phyloP scores from a whole-genome alignment of 2,113 vertebrate genomes.

The Microcebus jonahi region DNA sequence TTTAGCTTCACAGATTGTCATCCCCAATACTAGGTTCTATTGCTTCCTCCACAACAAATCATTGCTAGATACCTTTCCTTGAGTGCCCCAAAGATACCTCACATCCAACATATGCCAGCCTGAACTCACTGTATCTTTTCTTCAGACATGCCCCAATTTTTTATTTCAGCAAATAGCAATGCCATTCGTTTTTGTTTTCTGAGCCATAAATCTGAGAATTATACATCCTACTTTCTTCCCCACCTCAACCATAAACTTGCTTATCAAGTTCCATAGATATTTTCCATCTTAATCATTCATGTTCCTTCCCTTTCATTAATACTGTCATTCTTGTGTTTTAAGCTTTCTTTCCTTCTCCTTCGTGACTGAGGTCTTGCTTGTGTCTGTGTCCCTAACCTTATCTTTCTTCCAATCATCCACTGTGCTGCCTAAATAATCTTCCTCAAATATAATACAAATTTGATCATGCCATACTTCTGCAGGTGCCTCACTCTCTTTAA shows the following conservation, averaged over 20 bases:
- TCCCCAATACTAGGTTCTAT: not conserved
- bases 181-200: not conserved
- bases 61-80: not conserved
- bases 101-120: not conserved
- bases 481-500: not conserved
- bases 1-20: not conserved
- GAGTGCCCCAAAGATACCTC: not conserved
- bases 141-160: not conserved
- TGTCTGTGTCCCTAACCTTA: not conserved
- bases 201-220: not conserved
- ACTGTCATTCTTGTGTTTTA: not conserved
- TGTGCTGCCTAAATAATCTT: not conserved
- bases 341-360: not conserved
- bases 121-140: not conserved
- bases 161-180: not conserved
- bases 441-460: not conserved
- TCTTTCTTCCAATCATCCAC: not conserved
- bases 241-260: not conserved
- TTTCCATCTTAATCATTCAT: not conserved
- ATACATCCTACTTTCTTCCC: not conserved
- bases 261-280: not conserved
- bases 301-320: not conserved
- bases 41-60: not conserved
- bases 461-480: not conserved
- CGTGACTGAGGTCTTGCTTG: not conserved